These are phyloP conservation scores for Saccopteryx leptura DNA, from an alignment of 2,113 vertebrate genomes.

Conservation along the genomic window DNA sequence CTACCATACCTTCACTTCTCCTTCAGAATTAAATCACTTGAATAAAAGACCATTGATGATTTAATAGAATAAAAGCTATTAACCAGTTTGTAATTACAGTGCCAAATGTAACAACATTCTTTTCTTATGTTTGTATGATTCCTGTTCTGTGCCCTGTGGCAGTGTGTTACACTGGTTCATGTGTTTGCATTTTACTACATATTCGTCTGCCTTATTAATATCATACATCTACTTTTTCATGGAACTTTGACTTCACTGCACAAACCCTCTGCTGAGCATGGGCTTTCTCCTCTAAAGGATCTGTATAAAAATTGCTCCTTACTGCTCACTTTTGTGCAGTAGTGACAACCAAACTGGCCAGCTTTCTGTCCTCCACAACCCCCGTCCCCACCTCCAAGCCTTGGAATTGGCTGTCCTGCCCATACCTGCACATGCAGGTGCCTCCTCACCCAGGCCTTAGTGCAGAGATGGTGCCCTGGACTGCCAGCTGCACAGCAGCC, in stretches of 20 bases:
- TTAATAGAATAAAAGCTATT: neutral
- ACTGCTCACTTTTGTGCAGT: neutral
- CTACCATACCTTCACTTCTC: neutral
- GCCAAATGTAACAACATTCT: neutral
- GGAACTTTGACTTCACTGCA: too few species aligned
- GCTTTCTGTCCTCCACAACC: neutral
- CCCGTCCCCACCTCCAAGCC: neutral
- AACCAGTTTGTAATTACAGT: neutral
- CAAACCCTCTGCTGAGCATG: neutral
- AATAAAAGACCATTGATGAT: neutral
- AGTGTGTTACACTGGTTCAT: neutral
- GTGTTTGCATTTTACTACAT: too few species aligned
- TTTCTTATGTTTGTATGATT: neutral
- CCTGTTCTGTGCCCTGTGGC: fast-evolving
- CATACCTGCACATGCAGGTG: too few species aligned
- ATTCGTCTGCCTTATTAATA: neutral
- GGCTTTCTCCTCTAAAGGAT: neutral
- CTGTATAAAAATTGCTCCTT: neutral
- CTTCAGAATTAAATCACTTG: neutral
- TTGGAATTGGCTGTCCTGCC: neutral
- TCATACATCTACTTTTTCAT: neutral
- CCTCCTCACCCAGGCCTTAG: neutral
- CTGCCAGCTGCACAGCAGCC: neutral
- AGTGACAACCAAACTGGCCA: neutral
- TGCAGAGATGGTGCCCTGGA: neutral